Evolutionary conservation across 2,797 vertebrate species (phyloP).

Genomic region (Manis javanica): DNA sequence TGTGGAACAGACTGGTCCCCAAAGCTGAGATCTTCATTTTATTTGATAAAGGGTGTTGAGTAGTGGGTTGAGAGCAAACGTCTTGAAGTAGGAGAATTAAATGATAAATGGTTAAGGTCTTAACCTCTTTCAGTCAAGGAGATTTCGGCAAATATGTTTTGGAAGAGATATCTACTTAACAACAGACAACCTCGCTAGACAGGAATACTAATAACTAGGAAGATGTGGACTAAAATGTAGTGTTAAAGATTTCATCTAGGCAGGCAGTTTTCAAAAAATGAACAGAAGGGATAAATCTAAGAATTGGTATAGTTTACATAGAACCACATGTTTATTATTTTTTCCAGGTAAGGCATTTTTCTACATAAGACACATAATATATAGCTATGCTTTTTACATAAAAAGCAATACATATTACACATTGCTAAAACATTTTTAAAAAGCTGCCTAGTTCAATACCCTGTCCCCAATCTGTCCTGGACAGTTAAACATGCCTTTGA

Average conservation of each 20-base stretch:
- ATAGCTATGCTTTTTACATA: background rate
- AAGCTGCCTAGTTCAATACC: background rate
- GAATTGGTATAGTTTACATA: background rate
- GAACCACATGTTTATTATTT: conserved; percentile 1
- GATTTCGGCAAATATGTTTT: background rate
- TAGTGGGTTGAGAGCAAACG: background rate
- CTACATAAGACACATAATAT: background rate
- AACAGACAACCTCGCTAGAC: background rate
- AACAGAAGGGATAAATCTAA: background rate
- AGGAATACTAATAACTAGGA: background rate
- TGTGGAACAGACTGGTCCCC: background rate
- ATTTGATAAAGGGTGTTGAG: background rate
- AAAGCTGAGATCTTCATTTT: background rate
- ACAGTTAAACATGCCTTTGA: background rate
- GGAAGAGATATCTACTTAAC: background rate
- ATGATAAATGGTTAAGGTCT: background rate
- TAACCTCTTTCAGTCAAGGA: background rate
- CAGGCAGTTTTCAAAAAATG: background rate
- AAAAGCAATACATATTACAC: background rate
- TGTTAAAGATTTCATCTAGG: background rate
- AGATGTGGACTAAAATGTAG: background rate
- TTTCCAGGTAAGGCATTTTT: conserved; percentile 46
- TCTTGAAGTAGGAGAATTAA: conserved; percentile 19
- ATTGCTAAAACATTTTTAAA: conserved; percentile 21
- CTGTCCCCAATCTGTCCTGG: background rate